phyloP scores from a whole-genome alignment of 1,140 invertebrate species.

The Gryllus bimaculatus region DNA sequence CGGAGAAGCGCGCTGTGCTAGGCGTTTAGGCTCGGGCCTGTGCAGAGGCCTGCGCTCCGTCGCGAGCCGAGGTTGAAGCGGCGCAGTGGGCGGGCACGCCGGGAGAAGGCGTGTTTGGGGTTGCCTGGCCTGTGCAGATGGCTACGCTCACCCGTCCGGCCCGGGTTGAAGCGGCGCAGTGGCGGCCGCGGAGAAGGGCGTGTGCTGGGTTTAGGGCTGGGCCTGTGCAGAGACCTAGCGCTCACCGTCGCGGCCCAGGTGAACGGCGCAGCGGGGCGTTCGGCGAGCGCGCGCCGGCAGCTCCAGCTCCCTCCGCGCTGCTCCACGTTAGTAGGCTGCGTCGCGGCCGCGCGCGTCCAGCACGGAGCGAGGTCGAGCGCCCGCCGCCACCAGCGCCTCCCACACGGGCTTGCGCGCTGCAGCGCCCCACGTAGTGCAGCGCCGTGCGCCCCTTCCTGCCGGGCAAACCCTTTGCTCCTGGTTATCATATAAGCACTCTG shows the following conservation, averaged over 20 bases:
- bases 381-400: conserved; percentile 51
- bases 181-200: too few relatives aligned
- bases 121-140: neutral
- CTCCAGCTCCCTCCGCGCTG: conserved; percentile 46
- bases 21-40: too few relatives aligned
- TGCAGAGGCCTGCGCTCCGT: too few relatives aligned
- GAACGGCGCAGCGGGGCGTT: conserved; percentile 13
- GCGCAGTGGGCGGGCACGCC: too few relatives aligned
- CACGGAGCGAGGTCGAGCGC: conserved; percentile 53
- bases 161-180: too few relatives aligned
- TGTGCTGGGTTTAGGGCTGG: too few relatives aligned
- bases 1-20: too few relatives aligned
- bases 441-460: conserved; percentile 64
- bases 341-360: conserved; percentile 56
- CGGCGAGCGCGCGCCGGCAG: conserved; percentile 41
- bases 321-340: conserved; percentile 58
- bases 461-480: conserved; percentile 9
- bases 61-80: too few relatives aligned
- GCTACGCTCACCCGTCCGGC: too few relatives aligned
- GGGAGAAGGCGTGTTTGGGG: too few relatives aligned
- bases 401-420: conserved; percentile 51
- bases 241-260: conserved; percentile 17
- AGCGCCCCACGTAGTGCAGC: conserved; percentile 67
- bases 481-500: too few relatives aligned
- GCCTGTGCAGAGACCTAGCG: neutral